Base-by-base conservation (phyloP, 2,797 vertebrate species). In the Lacerta agilis region DNA sequence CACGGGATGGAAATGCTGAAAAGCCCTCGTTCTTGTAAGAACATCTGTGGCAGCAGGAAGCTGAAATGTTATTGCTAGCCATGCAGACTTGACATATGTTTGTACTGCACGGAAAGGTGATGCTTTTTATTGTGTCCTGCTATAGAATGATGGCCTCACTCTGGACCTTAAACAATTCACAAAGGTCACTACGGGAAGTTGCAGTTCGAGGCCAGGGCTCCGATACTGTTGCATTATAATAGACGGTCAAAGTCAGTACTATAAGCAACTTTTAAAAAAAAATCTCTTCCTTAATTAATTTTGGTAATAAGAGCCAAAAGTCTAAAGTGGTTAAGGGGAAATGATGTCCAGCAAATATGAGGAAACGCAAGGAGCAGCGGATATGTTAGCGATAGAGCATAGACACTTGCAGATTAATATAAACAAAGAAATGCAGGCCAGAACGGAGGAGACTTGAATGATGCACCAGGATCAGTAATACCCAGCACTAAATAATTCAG, bases 31-130 rank as follows among this genome's bases (percentile, higher is more conserved):
- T 86, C 86, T 61, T 27, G 85, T 85, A 76, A 85, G 87, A 91
- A 45, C 92, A 93, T 88, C 91, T 94, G 89, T 88, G 90, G 90
- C 90, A 91, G 94, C 94, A 94, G 95, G 95, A 95, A 95, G 92
- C 1, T 0, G 83, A 90, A 91, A 55, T 94, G 93, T 95, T 94
- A 94, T 93, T 94, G 88, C 92, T 87, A 92, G 66, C 6, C 5
- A 75, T 66, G 87, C 91, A 94, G 91, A 92, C 6, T 92, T 90
- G 92, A 94, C 93, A 93, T 94, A 87, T 92, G 93, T 86, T 93
- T 91, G 23, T 77, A 90, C 43, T 87, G 87, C 61, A 92, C 94
- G 94, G 82, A 91, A 94, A 94, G 93, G 91, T n/a, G 90, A 95
- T 61, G 0, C 33, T 91, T 92, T 92, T 86, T 89, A 91, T 88